Evolutionary conservation across 2,888 invertebrate species (phyloP), one percentile per base, ranked within the genome.

Genomic region (Pasiphila rectangulata): DNA sequence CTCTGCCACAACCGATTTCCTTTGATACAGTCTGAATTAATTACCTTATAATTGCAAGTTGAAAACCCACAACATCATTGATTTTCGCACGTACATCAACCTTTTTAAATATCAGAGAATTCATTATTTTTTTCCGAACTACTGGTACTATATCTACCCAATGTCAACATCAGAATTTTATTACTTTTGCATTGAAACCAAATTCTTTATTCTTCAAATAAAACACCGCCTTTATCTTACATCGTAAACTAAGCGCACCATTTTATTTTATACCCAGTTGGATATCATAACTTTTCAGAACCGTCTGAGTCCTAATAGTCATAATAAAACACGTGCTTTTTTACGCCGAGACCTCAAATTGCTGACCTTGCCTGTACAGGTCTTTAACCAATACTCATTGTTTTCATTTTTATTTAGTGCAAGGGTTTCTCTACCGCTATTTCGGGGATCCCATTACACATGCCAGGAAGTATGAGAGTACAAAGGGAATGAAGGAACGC

Each of bases 401-500:
- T 80, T 67, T 68, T 73, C 71, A 72, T 75, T 79, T 79, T 79
- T 79, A 73, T 75, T 75, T 65, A 74, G 71, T 70, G 78, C 75
- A 82, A 82, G 72, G 77, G 72, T 67, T 69, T 69, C 67, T 69
- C 63, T 56, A 64, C 70, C 69, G 62, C 67, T 68, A 70, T 81
- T 82, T 79, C 63, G 71, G 77, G 78, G 79, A 80, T 80, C 80
- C 80, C 69, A 83, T 83, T 81, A 83, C 80, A 75, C 73, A 80
- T 79, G 75, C 77, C 81, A 72, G 82, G 77, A 78, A 79, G 78
- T 72, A 73, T 68, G 69, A 63, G 61, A 68, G 67, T 62, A 83
- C 81, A 83, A 83, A 83, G 76, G 75, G 71, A 74, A 73, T 68
- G 72, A 74, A 79, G 73, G 72, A 76, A 73, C 74, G 75, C 69